Conservation (phyloP, 2,113 vertebrate genomes). For the Rhombomys opimus region DNA sequence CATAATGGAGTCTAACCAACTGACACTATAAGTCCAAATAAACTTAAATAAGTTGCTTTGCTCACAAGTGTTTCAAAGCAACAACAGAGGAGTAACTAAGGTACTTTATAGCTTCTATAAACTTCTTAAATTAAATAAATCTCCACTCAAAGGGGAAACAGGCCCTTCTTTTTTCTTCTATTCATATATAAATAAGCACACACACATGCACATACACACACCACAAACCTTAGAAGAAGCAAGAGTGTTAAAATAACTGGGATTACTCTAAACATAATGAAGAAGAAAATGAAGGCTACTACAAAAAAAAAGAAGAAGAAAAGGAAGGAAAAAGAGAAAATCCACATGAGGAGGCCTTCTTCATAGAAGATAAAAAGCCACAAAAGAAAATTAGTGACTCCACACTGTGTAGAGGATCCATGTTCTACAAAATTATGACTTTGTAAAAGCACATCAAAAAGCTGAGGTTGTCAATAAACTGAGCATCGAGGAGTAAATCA, state of each 20-base stretch:
- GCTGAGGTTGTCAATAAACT: neutral
- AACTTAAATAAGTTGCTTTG: neutral
- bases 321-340: too few species aligned
- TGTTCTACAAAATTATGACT: constrained; percentile 26
- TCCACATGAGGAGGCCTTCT: neutral
- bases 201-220: too few species aligned
- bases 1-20: neutral
- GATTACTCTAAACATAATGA: neutral
- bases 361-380: neutral
- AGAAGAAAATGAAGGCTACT: neutral
- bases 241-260: neutral
- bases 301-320: neutral
- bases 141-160: neutral
- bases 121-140: constrained; percentile 18
- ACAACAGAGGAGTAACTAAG: neutral
- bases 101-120: neutral
- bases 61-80: neutral
- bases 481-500: neutral
- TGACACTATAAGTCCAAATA: neutral
- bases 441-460: neutral
- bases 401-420: neutral
- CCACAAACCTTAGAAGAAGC: too few species aligned
- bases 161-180: constrained; percentile 3
- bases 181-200: neutral
- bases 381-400: neutral